Percentiles rank a stretch among this genome's conserved stretches.
Conservation (phyloP, 2,797 vertebrate species). For the Corythornis leucogaster region DNA sequence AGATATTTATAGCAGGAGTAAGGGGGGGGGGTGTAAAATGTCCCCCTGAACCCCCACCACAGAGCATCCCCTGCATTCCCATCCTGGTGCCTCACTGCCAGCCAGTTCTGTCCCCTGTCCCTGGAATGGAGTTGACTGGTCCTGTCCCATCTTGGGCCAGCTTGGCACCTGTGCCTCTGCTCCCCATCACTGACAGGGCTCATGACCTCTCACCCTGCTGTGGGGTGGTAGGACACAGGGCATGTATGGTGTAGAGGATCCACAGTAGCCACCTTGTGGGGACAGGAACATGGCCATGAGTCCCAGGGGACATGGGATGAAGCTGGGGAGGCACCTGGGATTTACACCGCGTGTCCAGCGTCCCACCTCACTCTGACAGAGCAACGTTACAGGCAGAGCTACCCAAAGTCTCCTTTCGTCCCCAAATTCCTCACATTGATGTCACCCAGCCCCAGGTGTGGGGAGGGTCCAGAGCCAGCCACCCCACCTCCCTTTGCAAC, state of each 20-base stretch:
- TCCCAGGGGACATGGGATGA: neutral
- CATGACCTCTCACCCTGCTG: fast-evolving
- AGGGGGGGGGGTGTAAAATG: neutral
- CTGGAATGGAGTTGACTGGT: neutral
- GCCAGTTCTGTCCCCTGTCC: neutral
- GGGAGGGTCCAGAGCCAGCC: fast-evolving
- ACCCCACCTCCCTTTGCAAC: neutral
- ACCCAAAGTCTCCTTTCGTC: neutral
- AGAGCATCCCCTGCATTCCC: neutral
- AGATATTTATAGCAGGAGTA: constrained; percentile 44
- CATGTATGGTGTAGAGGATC: neutral
- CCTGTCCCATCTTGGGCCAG: neutral
- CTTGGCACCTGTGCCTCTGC: neutral
- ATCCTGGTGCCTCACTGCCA: neutral
- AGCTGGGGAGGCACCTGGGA: neutral
- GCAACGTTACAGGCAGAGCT: neutral
- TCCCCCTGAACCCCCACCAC: neutral
- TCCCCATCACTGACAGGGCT: neutral
- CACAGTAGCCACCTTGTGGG: fast-evolving
- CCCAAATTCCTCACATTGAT: neutral
- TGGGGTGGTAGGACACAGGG: neutral
- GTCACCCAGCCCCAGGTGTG: neutral
- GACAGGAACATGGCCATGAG: neutral
- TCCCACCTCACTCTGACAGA: neutral
- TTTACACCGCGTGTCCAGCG: fast-evolving